phyloP scores from a whole-genome alignment of 1,140 invertebrate genomes.

The Platyscapa corneri region DNA sequence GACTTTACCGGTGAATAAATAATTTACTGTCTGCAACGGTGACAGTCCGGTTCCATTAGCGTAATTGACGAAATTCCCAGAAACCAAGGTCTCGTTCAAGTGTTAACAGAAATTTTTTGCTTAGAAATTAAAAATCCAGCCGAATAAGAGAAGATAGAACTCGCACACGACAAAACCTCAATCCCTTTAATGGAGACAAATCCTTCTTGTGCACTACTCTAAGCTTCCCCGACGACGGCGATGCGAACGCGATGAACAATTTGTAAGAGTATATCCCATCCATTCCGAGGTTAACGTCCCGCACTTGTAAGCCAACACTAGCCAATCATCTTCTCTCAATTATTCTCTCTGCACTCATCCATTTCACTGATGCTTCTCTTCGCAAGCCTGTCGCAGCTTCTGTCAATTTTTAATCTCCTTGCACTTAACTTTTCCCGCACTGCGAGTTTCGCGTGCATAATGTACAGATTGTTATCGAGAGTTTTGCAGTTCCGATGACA shows the following conservation, averaged over 20 bases:
- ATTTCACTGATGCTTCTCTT: slow-evolving; percentile 7
- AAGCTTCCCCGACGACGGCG: slow-evolving; percentile 26
- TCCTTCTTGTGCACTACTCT: slow-evolving; percentile 60
- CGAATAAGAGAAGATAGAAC: slow-evolving; percentile 58
- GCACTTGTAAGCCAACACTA: slow-evolving; percentile 52
- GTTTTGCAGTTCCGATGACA: no score
- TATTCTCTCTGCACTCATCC: slow-evolving; percentile 44
- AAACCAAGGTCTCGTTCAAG: no score
- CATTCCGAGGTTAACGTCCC: slow-evolving; percentile 61
- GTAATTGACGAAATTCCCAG: no score
- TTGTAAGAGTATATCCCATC: slow-evolving; percentile 71
- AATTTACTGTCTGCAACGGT: no score
- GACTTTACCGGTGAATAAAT: no score
- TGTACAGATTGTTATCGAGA: no score
- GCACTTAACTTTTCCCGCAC: neutral
- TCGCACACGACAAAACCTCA: slow-evolving; percentile 72
- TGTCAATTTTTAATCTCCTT: neutral
- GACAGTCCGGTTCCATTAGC: no score
- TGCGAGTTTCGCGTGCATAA: no score
- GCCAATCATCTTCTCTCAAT: slow-evolving; percentile 61
- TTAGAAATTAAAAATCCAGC: slow-evolving; percentile 61
- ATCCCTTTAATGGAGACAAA: slow-evolving; percentile 75
- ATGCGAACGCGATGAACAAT: slow-evolving; percentile 66
- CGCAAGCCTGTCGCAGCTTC: neutral
- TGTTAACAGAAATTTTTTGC: no score